A percentile compares a stretch with the other conserved stretches of the same genome.
Evolutionary conservation across 2,888 invertebrate species (phyloP).

Genomic region (Drosophila histrio): DNA sequence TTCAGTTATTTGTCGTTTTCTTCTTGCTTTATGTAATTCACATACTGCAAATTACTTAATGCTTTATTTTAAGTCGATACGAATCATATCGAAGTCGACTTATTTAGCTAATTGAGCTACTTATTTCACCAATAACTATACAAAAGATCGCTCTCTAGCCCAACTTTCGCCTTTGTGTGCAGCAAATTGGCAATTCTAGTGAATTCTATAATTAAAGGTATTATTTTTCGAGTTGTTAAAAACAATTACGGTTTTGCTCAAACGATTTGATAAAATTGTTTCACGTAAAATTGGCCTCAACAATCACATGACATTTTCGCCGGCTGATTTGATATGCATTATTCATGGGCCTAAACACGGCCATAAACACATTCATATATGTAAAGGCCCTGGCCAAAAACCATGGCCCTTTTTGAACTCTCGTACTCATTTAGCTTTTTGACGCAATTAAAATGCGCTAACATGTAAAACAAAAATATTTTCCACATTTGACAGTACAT

Average conservation of each 20-base stretch:
- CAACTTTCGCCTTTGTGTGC: background rate
- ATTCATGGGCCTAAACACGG: conserved; percentile 53
- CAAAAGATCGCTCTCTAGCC: too few species aligned
- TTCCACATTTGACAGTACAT: conserved; percentile 25
- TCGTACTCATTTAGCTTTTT: conserved; percentile 65
- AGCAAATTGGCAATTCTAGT: conserved; percentile 1
- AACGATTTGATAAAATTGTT: conserved; percentile 37
- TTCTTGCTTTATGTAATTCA: too few species aligned
- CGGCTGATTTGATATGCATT: conserved; percentile 66
- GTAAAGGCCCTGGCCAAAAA: conserved; percentile 12
- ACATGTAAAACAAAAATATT: conserved; percentile 52
- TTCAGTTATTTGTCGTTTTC: too few species aligned
- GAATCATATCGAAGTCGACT: too few species aligned
- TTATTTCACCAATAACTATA: background rate
- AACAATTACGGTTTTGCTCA: conserved; percentile 23
- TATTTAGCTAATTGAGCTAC: too few species aligned
- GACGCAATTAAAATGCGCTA: conserved; percentile 67
- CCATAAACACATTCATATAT: conserved; percentile 65
- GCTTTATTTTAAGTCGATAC: too few species aligned
- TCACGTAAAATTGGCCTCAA: conserved; percentile 20
- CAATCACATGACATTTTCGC: conserved; percentile 29
- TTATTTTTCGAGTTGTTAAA: conserved; percentile 13
- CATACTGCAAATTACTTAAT: too few species aligned
- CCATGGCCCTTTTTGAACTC: conserved; percentile 26
- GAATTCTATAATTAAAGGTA: conserved; percentile 11